These are phyloP conservation scores for Seison nebaliae DNA, from an alignment of 1,140 invertebrate genomes.

Conservation along the genomic window DNA sequence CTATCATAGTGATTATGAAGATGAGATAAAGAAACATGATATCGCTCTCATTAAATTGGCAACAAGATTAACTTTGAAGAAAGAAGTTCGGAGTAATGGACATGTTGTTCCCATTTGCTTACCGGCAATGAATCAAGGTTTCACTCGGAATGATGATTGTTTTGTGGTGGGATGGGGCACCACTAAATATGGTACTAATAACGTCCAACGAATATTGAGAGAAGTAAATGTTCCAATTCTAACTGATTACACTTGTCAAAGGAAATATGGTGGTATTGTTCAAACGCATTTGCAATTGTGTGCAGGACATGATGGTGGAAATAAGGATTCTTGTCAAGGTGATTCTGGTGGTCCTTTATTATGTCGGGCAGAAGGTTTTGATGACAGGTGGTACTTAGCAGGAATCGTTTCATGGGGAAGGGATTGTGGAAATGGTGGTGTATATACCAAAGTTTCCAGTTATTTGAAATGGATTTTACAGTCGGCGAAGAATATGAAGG, in stretches of 20 bases:
- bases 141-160: no score
- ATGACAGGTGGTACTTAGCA: constrained; percentile 2
- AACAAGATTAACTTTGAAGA: no score
- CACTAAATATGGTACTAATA: no score
- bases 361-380: neutral
- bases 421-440: constrained; percentile 12
- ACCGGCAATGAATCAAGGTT: no score
- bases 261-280: constrained; percentile 5
- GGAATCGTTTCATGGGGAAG: constrained; percentile 6
- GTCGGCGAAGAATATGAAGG: neutral
- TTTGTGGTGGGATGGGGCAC: no score
- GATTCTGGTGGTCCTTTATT: constrained; percentile 13
- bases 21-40: no score
- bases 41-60: no score
- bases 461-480: constrained; percentile 6
- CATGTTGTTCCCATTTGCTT: no score
- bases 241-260: constrained; percentile 3
- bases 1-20: no score
- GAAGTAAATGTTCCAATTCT: constrained; percentile 10
- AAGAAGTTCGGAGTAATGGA: no score
- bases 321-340: constrained; percentile 9
- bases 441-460: constrained; percentile 3
- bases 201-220: no score
- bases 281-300: constrained; percentile 3
- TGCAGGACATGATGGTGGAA: constrained; percentile 5